A percentile compares a stretch with the other conserved stretches of the same genome.
Conservation (phyloP, 1,140 invertebrate species). For the Drosophila pachea region DNA sequence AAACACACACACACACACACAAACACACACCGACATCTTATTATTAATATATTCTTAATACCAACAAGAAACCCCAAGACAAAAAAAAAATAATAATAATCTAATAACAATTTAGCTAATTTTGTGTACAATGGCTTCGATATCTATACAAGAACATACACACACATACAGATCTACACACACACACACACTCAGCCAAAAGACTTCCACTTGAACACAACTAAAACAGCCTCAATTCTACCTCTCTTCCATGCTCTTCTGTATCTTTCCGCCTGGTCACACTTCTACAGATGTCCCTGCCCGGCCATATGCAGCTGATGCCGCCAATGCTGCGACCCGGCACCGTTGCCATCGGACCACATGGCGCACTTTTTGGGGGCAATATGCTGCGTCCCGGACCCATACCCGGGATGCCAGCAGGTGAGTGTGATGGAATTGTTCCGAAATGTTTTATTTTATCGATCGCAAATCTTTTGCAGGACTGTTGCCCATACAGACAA, state of each 20-base stretch:
- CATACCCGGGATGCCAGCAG: slow-evolving; percentile 83
- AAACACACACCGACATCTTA: slow-evolving; percentile 47
- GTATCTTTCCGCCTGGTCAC: slow-evolving; percentile 48
- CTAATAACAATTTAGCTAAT: slow-evolving; percentile 74
- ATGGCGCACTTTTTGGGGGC: slow-evolving; percentile 84
- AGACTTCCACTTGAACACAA: slow-evolving; percentile 1
- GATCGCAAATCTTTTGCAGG: slow-evolving; percentile 29
- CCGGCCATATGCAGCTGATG: slow-evolving; percentile 81
- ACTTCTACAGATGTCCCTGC: slow-evolving; percentile 58
- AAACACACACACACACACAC: slow-evolving; percentile 17
- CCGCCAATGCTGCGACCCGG: slow-evolving; percentile 83
- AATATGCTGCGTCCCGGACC: slow-evolving; percentile 87
- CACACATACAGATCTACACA: neutral
- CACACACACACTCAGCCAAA: slow-evolving; percentile 29
- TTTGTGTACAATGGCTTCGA: slow-evolving; percentile 77
- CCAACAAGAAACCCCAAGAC: slow-evolving; percentile 42
- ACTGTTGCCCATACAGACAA: slow-evolving; percentile 73
- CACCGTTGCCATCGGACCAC: slow-evolving; percentile 84
- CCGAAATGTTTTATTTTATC: neutral
- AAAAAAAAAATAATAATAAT: slow-evolving; percentile 42
- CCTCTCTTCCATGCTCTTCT: slow-evolving; percentile 69
- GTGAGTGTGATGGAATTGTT: slow-evolving; percentile 79
- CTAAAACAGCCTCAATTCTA: slow-evolving; percentile 52
- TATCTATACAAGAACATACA: slow-evolving; percentile 30
- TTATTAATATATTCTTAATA: slow-evolving; percentile 64